Evolutionary conservation across 2,888 invertebrate genomes (phyloP), one percentile per base, ranked within the genome.

Genomic region (Stenoptilia bipunctidactyla): DNA sequence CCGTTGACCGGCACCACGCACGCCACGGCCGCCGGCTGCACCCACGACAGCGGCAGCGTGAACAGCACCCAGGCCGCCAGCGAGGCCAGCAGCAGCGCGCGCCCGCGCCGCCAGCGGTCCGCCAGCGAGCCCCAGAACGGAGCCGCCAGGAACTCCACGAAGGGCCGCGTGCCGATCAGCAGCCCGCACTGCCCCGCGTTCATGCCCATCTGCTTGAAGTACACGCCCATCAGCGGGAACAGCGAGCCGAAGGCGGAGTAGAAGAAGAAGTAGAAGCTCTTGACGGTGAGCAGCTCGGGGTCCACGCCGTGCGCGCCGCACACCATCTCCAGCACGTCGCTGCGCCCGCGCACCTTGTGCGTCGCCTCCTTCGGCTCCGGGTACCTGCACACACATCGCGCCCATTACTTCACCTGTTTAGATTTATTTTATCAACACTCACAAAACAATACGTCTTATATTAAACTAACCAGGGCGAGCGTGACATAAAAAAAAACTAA

Each of bases 131-230:
- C 97, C 98, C 98, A 99, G 72, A 99, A 97, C 0, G 98, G 99
- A 1, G 97, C 97, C 41, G 97, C 94, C 40, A 97, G 85, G 73
- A 98, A 98, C 77, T 99, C 98, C 37, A 99, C 94, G 68, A 99
- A 95, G 1, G 98, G 98, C 46, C 99, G 87, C 53, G 96, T 92
- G 15, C 99, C 98, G 55, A 98, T 94, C n/a, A 96, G 86, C 41
- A 95, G 85, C 4, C 97, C 97, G 61, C 96, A 94, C 69, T 98
- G 97, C 13, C 93, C 92, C 1, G 98, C 95, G 76, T 97, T 98
- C 97, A 99, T 97, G 44, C 97, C 97, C 91, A 98, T 92, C 85
- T 98, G 98, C 84, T 99, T 99, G 87, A 99, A 99, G 83, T 98
- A 99, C 36, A 99, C 96, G 27, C 97, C 98, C 92, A 99, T 94